A percentile compares a stretch with the other conserved stretches of the same genome.
phyloP scores from a whole-genome alignment of 2,888 invertebrate genomes.

The Nephrotoma guestfalica region DNA sequence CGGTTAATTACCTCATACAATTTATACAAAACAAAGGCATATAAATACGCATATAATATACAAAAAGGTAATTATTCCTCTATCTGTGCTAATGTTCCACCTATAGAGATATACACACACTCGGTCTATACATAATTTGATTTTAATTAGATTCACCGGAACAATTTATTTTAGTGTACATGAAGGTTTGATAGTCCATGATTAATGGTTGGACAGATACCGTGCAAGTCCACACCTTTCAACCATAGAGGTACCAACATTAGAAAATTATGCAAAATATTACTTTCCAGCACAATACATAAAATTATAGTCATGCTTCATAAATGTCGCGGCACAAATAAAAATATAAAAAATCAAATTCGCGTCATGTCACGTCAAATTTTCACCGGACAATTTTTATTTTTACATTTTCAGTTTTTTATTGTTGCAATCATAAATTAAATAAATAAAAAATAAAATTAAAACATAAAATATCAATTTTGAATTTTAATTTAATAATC shows the following conservation, averaged over 20 bases:
- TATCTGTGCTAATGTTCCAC: not conserved
- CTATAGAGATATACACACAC: not conserved
- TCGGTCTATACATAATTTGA: not conserved
- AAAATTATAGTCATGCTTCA: not conserved
- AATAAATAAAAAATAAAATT: not conserved
- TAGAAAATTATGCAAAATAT: not conserved
- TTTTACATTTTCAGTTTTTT: not conserved
- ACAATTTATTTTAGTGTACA: not conserved
- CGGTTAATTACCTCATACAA: not conserved
- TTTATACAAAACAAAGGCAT: not conserved
- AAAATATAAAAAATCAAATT: not conserved
- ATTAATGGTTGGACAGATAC: not conserved
- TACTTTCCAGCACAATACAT: not conserved
- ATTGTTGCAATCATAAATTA: not conserved
- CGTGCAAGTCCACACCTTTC: not conserved
- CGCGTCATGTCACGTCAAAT: not conserved
- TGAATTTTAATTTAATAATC: not conserved
- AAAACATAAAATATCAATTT: not conserved
- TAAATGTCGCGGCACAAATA: not conserved
- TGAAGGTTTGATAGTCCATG: not conserved
- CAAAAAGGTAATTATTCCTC: not conserved
- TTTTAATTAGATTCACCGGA: not conserved
- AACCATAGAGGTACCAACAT: not conserved
- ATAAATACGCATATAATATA: not conserved
- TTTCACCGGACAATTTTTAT: not conserved